A percentile compares a stretch with the other conserved stretches of the same genome.
Evolutionary conservation across 2,113 vertebrate species (phyloP).

Genomic region (Ageneiosus marmoratus): DNA sequence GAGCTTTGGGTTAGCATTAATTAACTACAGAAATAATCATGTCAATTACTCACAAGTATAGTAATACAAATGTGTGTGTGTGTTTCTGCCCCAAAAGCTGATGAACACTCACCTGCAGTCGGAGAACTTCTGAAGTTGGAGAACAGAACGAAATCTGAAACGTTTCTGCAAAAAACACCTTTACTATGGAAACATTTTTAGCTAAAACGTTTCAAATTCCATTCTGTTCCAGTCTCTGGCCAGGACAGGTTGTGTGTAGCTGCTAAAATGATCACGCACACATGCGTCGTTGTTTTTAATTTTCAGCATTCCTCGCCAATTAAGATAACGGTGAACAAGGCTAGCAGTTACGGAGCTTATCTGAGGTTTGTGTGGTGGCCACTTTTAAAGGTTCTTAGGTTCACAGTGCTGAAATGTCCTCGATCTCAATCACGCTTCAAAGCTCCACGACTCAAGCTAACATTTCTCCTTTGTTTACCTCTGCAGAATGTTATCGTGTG

Average conservation of each 20-base stretch:
- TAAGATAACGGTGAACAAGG: constrained; percentile 1
- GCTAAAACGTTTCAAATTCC: constrained; percentile 87
- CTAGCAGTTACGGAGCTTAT: not conserved
- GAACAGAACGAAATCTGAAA: constrained; percentile 83
- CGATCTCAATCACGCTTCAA: constrained; percentile 18
- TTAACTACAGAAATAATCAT: not conserved
- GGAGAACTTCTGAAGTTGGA: constrained; percentile 57
- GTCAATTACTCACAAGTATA: not conserved
- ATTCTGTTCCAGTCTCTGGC: constrained; percentile 69
- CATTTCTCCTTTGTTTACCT: not conserved
- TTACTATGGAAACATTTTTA: constrained; percentile 82
- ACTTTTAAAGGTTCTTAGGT: too few relatives aligned
- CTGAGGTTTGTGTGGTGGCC: not conserved
- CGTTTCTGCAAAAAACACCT: constrained; percentile 85
- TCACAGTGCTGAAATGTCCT: not conserved
- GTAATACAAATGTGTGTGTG: not conserved
- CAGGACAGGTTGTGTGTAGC: not conserved
- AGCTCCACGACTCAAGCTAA: not conserved
- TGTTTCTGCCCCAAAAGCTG: not conserved
- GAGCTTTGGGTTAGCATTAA: too few relatives aligned
- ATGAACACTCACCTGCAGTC: constrained; percentile 39
- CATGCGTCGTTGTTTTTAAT: not conserved
- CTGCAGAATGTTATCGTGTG: not conserved
- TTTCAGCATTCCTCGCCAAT: not conserved
- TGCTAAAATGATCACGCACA: not conserved